Evolutionary conservation across 1,140 invertebrate species (phyloP).

Genomic region (Phthorimaea operculella): DNA sequence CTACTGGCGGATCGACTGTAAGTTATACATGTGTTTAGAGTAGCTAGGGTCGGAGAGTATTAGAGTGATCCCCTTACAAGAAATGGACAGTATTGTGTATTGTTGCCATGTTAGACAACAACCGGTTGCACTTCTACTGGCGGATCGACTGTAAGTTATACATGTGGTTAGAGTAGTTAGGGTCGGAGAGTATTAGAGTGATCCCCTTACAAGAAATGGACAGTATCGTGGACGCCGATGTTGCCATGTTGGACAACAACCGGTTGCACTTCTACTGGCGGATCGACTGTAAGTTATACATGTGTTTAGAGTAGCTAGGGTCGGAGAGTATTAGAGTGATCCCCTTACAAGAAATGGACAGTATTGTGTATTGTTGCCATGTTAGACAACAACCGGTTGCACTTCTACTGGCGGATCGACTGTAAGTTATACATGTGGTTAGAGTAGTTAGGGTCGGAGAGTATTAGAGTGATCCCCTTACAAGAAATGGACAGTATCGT

Average conservation of each 20-base stretch:
- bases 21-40: too few relatives aligned
- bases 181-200: too few relatives aligned
- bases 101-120: conserved; percentile 58
- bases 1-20: conserved; percentile 52
- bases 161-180: too few relatives aligned
- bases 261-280: conserved; percentile 56
- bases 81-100: conserved; percentile 62
- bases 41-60: too few relatives aligned
- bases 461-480: too few relatives aligned
- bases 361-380: conserved; percentile 60
- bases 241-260: conserved; percentile 59
- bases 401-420: conserved; percentile 55
- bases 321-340: too few relatives aligned
- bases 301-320: too few relatives aligned
- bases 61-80: too few relatives aligned
- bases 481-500: conserved; percentile 63
- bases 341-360: conserved; percentile 60
- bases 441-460: too few relatives aligned
- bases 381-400: conserved; percentile 54
- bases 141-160: conserved; percentile 42
- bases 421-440: conserved; percentile 34
- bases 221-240: conserved; percentile 59
- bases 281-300: conserved; percentile 39
- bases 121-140: conserved; percentile 56
- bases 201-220: conserved; percentile 60